Evolutionary conservation across 2,888 invertebrate genomes (phyloP).

Genomic region (Caradrina kadenii): DNA sequence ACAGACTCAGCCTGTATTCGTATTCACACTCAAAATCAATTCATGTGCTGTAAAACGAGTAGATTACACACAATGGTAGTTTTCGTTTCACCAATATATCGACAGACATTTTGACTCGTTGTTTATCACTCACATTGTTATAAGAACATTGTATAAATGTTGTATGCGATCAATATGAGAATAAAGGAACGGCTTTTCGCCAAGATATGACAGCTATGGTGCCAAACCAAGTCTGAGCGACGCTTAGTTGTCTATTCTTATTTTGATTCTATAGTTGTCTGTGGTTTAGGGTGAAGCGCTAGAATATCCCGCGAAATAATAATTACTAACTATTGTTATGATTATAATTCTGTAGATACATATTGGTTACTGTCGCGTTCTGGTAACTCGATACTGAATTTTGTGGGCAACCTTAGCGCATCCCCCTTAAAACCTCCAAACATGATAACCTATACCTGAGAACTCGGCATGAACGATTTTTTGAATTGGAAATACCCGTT

Average conservation of each 20-base stretch:
- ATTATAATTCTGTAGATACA: too few species aligned
- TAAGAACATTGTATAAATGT: conserved; percentile 4
- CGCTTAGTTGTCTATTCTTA: not conserved
- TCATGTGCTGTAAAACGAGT: not conserved
- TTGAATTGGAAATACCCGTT: too few species aligned
- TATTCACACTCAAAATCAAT: not conserved
- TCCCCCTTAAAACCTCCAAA: not conserved
- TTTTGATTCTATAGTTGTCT: conserved; percentile 4
- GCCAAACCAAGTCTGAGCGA: too few species aligned
- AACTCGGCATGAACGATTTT: too few species aligned
- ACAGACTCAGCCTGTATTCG: not conserved
- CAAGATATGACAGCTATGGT: too few species aligned
- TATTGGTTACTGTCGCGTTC: too few species aligned
- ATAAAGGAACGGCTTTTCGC: not conserved
- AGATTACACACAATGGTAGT: not conserved
- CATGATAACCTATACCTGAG: not conserved
- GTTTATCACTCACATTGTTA: not conserved
- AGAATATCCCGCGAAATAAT: too few species aligned
- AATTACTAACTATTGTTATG: too few species aligned
- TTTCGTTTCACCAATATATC: not conserved
- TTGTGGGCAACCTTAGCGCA: too few species aligned
- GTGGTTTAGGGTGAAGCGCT: not conserved
- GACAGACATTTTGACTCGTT: conserved; percentile 14
- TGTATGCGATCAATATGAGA: conserved; percentile 12
- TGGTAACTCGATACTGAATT: too few species aligned